phyloP scores from a whole-genome alignment of 2,113 vertebrate genomes.

The Ctenomys sociabilis region DNA sequence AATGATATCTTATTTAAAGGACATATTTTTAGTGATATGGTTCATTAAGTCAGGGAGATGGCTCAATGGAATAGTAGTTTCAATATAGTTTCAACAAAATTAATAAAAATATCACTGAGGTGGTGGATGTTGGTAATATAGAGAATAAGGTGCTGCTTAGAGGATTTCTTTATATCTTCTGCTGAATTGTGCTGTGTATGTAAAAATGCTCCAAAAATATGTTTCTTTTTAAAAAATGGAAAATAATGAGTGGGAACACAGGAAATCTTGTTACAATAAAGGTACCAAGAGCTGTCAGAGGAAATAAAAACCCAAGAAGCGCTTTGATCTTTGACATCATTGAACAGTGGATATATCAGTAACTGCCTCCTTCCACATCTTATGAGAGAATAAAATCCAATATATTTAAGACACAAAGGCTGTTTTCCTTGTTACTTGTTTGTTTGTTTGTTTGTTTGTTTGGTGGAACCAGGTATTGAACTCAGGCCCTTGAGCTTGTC shows the following conservation, averaged over 20 bases:
- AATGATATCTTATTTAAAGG: background rate
- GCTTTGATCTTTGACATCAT: background rate
- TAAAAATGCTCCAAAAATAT: background rate
- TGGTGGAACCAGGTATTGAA: no score
- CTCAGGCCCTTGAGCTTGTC: no score
- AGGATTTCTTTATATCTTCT: background rate
- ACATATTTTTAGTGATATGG: background rate
- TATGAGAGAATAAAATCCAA: constrained; percentile 1
- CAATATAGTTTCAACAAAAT: background rate
- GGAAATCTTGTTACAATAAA: background rate
- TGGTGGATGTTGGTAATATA: background rate
- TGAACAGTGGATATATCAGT: background rate
- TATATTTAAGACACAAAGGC: background rate
- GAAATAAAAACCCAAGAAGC: background rate
- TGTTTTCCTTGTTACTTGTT: constrained; percentile 24
- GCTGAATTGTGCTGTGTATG: background rate
- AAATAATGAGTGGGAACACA: background rate
- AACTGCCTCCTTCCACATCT: background rate
- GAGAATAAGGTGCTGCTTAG: no score
- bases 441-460: no score
- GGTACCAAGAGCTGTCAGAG: background rate
- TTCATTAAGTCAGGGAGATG: no score
- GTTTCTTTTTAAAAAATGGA: background rate
- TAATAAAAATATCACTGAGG: background rate
- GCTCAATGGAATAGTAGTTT: no score